Base-by-base conservation (phyloP, 2,797 vertebrate genomes). In the Phrynocephalus guinanensis region DNA sequence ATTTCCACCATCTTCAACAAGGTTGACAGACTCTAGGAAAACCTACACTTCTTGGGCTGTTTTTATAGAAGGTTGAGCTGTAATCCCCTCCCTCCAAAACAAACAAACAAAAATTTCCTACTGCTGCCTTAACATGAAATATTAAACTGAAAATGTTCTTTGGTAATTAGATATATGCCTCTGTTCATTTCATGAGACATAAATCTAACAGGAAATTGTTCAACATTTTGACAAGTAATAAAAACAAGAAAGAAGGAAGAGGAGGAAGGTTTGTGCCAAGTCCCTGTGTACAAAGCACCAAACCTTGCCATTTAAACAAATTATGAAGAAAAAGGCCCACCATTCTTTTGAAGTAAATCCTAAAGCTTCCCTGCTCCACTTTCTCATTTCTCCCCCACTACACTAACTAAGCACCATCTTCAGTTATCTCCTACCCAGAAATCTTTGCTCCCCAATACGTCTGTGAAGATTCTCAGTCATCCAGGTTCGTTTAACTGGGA, bases 401-500 rank as follows among this genome's bases (percentile, higher is more conserved):
- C 85, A 86, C 66, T 92, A 90, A 92, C 89, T 94, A 91, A 94
- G 86, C 87, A 91, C 0, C 84, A 80, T 86, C 44, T 84, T 66
- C 84, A 91, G 79, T 89, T 81, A 93, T 9, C 91, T 38, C 63
- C 79, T 86, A 56, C 38, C 68, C 79, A 83, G 87, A 85, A 16
- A 8, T 1, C 75, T 89, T 89, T 87, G n/a, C 66, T 84, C 28
- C 66, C 82, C 83, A 85, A 85, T 33, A 33, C 33, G 33, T 33
- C 33, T 33, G 33, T 33, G 33, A 33, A 33, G 33, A 33, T 33
- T 33, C 33, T 33, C 33, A 33, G 33, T 33, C 33, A 33, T 33
- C 33, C 33, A 33, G 33, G 33, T 33, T 33, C 33, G 33, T 33
- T 33, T 33, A 33, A 33, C 33, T 33, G 33, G 33, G 33, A 33